Evolutionary conservation across 92 coral and sea anemone species (phyloP), one percentile per base, ranked within the genome.

Genomic region (Heliopora coerulea): DNA sequence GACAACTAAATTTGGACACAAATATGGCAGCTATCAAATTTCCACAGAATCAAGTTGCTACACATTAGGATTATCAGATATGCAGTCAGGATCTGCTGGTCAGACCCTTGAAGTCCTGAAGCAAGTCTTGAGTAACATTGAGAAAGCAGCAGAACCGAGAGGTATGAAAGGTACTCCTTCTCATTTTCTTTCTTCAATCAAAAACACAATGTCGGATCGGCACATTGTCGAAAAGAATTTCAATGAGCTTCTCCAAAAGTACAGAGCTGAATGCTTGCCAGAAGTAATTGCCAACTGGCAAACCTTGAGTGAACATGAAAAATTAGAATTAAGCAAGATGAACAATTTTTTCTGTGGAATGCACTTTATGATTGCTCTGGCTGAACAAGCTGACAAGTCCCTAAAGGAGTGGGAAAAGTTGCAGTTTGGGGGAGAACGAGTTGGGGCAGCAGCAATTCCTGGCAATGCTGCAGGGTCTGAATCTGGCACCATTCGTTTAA

Each of bases 261-360:
- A 78, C 41, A 35, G 76, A 37, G 74, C 74, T 21, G 44, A 64
- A 50, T 64, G 75, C 64, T 79, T 79, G 35, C 83, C 83, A 33
- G 54, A 66, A 44, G 77, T 79, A 20, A 3, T 21, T 1, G 44
- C 5, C 13, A 59, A 70, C 66, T 79, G 77, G 83, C 37, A 44
- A 50, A 10, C 15, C 19, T 52, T 79, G 77, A 62, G 56, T 34
- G 49, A 49, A 52, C 54, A 24, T 49, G 83, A 79, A 66, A 46
- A 67, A 40, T 20, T 65, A 37, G 67, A 65, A 54, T 37, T 37
- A 4, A 5, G 78, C n/a, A 49, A 60, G 77, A 82, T 82, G 86
- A 82, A 75, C 59, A 60, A 82, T 44, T 64, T 80, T 25, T 80
- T 85, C 56, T 74, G 88, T 85, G 88, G 85, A 17, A 32, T 80